Conservation (phyloP, 2,888 invertebrate genomes). For the Ramazzottius varieornatus region DNA sequence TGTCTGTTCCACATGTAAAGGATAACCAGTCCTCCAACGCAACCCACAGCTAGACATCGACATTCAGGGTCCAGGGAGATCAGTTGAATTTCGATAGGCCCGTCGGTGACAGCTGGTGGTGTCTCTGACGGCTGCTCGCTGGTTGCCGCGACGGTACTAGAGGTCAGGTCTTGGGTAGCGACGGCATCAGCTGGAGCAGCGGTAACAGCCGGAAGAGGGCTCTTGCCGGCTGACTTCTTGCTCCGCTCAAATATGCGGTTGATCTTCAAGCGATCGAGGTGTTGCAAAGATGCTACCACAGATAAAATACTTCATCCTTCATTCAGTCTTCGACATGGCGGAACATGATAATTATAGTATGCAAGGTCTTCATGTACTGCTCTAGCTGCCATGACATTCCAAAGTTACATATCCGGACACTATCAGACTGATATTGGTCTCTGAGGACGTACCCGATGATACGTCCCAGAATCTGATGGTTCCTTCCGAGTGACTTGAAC, state of each 20-base stretch:
- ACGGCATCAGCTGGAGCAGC: not conserved
- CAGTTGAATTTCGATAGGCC: slow-evolving; percentile 65
- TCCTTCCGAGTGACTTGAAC: slow-evolving; percentile 74
- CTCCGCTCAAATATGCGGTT: slow-evolving; percentile 58
- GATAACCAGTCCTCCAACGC: slow-evolving; percentile 71
- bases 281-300: slow-evolving; percentile 52
- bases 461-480: slow-evolving; percentile 98
- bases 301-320: slow-evolving; percentile 3
- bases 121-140: not conserved
- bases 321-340: not conserved
- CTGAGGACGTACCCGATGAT: slow-evolving; percentile 35
- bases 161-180: not conserved
- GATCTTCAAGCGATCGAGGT: slow-evolving; percentile 87
- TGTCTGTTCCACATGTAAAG: slow-evolving; percentile 80
- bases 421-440: too few species aligned
- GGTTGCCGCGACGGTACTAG: not conserved
- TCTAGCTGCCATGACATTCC: too few species aligned
- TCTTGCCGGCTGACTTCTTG: slow-evolving; percentile 19
- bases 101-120: slow-evolving; percentile 28
- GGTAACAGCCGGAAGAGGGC: not conserved
- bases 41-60: slow-evolving; percentile 58
- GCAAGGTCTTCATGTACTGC: too few species aligned
- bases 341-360: not conserved
- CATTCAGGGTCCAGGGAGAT: slow-evolving; percentile 80
- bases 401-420: too few species aligned